A percentile compares a stretch with the other conserved stretches of the same genome.
phyloP scores from a whole-genome alignment of 2,888 invertebrate genomes.

The Andrena minutula region DNA sequence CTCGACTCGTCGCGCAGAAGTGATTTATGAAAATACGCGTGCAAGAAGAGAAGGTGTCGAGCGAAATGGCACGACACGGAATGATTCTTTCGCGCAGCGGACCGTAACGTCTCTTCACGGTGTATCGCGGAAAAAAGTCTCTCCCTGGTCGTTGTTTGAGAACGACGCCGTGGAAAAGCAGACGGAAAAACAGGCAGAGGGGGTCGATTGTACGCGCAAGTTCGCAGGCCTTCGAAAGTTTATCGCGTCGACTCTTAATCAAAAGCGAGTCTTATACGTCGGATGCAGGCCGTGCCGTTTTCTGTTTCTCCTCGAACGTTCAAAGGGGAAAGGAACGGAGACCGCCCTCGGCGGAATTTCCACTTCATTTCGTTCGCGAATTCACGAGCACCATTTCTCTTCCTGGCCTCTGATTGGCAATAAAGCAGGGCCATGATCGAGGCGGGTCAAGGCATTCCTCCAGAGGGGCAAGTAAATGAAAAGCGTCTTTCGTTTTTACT shows the following conservation, averaged over 20 bases:
- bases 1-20: not conserved
- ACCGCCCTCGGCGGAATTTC: slow-evolving; percentile 55
- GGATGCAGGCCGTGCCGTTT: slow-evolving; percentile 33
- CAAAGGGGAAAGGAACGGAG: slow-evolving; percentile 20
- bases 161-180: not conserved
- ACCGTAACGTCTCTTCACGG: not conserved
- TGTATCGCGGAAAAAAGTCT: slow-evolving; percentile 11
- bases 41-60: not conserved
- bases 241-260: slow-evolving; percentile 52
- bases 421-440: slow-evolving; percentile 68
- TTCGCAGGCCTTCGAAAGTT: slow-evolving; percentile 29
- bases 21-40: slow-evolving; percentile 1
- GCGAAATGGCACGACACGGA: not conserved
- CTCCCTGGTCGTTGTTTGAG: not conserved
- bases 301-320: slow-evolving; percentile 8
- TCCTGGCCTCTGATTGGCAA: slow-evolving; percentile 68
- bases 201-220: slow-evolving; percentile 16
- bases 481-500: slow-evolving; percentile 37
- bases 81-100: not conserved
- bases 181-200: not conserved
- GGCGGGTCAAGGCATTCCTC: slow-evolving; percentile 54
- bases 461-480: slow-evolving; percentile 46
- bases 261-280: slow-evolving; percentile 45
- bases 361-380: slow-evolving; percentile 57
- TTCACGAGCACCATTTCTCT: slow-evolving; percentile 63